phyloP scores from a whole-genome alignment of 2,113 vertebrate genomes.

The Desmodus rotundus region DNA sequence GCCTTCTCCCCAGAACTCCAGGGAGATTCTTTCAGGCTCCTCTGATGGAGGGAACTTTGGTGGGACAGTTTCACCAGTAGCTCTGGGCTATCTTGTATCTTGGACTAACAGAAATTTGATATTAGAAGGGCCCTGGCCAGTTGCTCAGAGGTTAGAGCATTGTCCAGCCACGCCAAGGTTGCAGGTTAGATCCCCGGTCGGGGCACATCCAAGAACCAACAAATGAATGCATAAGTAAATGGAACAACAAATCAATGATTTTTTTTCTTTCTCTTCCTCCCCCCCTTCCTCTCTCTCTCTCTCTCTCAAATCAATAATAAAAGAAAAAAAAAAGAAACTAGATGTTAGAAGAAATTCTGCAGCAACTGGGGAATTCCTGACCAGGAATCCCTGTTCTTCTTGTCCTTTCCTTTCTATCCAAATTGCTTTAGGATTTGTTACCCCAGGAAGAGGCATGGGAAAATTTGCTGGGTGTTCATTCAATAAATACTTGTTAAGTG shows the following conservation, averaged over 20 bases:
- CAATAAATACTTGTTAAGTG: background rate
- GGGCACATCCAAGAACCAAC: no score
- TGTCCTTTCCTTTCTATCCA: background rate
- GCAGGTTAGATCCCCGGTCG: no score
- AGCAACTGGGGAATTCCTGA: background rate
- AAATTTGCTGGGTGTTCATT: background rate
- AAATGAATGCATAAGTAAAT: no score
- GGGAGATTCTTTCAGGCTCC: background rate
- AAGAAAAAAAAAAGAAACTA: background rate
- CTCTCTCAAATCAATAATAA: no score
- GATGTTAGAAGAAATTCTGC: background rate
- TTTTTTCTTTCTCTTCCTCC: no score
- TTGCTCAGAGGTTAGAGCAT: background rate
- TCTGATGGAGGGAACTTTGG: background rate
- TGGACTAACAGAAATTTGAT: background rate
- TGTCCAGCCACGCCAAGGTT: no score
- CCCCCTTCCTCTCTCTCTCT: no score
- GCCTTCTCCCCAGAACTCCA: background rate
- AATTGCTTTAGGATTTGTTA: conserved; percentile 14
- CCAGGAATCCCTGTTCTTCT: background rate
- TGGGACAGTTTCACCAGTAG: background rate
- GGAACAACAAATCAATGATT: no score
- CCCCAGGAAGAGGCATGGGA: background rate
- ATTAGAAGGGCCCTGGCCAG: background rate
- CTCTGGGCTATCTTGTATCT: background rate